Evolutionary conservation across 2,888 invertebrate species (phyloP).

Genomic region (Folsomia candida): DNA sequence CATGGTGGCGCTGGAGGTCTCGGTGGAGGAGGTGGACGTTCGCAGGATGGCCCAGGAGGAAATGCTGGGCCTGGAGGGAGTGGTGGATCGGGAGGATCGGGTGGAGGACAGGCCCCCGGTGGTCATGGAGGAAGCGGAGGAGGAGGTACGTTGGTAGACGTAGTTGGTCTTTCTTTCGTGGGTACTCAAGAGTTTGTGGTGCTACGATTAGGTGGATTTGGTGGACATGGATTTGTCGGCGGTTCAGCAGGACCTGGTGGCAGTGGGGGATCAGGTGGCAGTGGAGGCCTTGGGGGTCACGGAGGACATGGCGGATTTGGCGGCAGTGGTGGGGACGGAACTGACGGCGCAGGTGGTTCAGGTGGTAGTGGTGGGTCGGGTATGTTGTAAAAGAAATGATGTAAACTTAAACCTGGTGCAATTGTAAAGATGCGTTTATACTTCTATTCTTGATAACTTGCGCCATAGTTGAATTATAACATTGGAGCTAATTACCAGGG

Average conservation of each 20-base stretch:
- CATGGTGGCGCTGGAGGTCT: not conserved
- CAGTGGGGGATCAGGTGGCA: not conserved
- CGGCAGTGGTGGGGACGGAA: too few relatives aligned
- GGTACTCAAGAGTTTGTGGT: not conserved
- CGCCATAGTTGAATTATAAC: too few relatives aligned
- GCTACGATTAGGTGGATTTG: not conserved
- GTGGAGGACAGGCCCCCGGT: not conserved
- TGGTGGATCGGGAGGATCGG: constrained; percentile 9
- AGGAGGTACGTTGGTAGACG: not conserved
- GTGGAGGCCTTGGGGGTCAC: not conserved
- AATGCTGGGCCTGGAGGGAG: constrained; percentile 16
- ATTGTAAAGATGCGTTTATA: too few relatives aligned
- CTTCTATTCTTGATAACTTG: too few relatives aligned
- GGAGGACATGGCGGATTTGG: constrained; percentile 1
- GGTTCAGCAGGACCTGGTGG: not conserved
- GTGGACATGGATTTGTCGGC: not conserved
- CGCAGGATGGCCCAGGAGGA: not conserved
- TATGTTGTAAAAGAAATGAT: not conserved
- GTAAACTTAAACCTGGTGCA: too few relatives aligned
- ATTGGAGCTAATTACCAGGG: too few relatives aligned
- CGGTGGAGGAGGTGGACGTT: not conserved
- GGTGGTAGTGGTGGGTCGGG: constrained; percentile 8
- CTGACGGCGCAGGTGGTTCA: constrained; percentile 6
- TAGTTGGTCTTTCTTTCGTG: not conserved
- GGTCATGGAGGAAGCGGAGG: not conserved